A percentile compares a stretch with the other conserved stretches of the same genome.
These are phyloP conservation scores for Caenorhabditis plicata DNA, from an alignment of 2,888 invertebrate genomes.

Conservation along the genomic window DNA sequence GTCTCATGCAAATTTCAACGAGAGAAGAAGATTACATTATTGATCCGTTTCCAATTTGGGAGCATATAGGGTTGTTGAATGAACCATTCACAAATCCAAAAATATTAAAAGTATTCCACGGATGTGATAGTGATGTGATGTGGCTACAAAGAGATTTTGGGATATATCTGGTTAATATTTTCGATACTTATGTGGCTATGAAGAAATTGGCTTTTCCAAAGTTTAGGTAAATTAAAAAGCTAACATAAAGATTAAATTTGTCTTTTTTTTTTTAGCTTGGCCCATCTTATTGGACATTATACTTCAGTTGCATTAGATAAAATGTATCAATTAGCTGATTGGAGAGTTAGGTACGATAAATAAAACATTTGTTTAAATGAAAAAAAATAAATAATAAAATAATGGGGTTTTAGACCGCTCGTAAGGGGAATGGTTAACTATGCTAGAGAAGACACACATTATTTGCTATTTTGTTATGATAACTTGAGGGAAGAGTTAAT, in stretches of 20 bases:
- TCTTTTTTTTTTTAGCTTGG: slow-evolving; percentile 69
- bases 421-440: slow-evolving; percentile 80
- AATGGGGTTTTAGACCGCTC: no score
- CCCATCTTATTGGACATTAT: slow-evolving; percentile 73
- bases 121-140: slow-evolving; percentile 81
- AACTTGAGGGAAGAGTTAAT: slow-evolving; percentile 73
- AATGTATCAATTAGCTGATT: slow-evolving; percentile 88
- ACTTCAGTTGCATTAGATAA: slow-evolving; percentile 77
- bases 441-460: slow-evolving; percentile 92
- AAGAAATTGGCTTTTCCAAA: slow-evolving; percentile 41
- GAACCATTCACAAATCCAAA: slow-evolving; percentile 85
- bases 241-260: background rate
- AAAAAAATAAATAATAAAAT: no score
- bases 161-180: slow-evolving; percentile 91
- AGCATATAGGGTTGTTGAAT: slow-evolving; percentile 81
- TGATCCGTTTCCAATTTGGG: slow-evolving; percentile 82
- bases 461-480: slow-evolving; percentile 85
- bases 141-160: slow-evolving; percentile 96
- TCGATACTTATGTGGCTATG: slow-evolving; percentile 76
- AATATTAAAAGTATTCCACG: slow-evolving; percentile 88
- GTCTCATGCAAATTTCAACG: slow-evolving; percentile 89
- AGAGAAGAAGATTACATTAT: slow-evolving; percentile 80
- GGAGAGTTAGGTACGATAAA: no score
- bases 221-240: slow-evolving; percentile 15
- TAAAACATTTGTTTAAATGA: no score